Evolutionary conservation across 1,140 invertebrate genomes (phyloP).

Genomic region (Atopsyche davidsoni): DNA sequence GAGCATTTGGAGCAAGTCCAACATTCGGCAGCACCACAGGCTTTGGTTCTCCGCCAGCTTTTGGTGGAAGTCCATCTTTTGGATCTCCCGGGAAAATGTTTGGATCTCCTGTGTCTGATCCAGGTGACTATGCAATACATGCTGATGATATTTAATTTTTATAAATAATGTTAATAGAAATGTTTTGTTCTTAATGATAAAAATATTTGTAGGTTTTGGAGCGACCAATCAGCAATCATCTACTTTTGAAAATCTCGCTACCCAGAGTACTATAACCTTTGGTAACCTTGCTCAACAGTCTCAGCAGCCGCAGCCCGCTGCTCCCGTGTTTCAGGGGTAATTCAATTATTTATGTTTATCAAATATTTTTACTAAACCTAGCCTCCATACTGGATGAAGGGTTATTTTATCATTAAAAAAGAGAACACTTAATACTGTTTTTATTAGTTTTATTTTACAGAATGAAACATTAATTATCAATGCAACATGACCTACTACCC

Average conservation of each 20-base stretch:
- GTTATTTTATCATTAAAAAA: neutral
- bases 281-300: slow-evolving; percentile 45
- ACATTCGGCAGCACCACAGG: slow-evolving; percentile 33
- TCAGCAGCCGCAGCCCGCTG: slow-evolving; percentile 31
- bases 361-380: neutral
- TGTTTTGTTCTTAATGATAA: neutral
- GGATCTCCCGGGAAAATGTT: slow-evolving; percentile 34
- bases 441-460: neutral
- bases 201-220: slow-evolving; percentile 35
- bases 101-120: slow-evolving; percentile 30
- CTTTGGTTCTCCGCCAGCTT: slow-evolving; percentile 33
- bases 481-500: neutral
- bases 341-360: neutral
- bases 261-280: slow-evolving; percentile 45
- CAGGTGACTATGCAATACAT: slow-evolving; percentile 29
- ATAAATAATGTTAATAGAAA: neutral
- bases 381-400: neutral
- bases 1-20: slow-evolving; percentile 32
- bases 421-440: neutral
- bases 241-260: slow-evolving; percentile 44
- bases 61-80: slow-evolving; percentile 39
- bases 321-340: slow-evolving; percentile 39
- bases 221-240: slow-evolving; percentile 40
- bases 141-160: neutral
- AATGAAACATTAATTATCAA: neutral